Conservation (phyloP, 1,140 invertebrate genomes). For the Sarcophaga bullata region DNA sequence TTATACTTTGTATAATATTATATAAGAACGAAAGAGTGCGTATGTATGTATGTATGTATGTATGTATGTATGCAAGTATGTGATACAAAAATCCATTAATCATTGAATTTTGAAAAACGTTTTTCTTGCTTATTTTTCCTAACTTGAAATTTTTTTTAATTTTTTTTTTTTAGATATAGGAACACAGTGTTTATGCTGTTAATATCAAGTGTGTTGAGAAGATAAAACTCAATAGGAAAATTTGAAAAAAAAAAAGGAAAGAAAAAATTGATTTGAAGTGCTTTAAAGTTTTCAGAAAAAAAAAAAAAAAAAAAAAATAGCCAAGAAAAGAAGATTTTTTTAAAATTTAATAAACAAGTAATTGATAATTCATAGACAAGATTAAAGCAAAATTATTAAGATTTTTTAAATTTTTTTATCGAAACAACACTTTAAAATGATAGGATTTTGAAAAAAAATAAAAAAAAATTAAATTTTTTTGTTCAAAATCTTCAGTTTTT, state of each 20-base stretch:
- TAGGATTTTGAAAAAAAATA: too few relatives aligned
- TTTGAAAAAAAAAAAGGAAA: not conserved
- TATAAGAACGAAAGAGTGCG: too few relatives aligned
- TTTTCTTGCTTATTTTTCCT: not conserved
- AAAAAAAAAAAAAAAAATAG: not conserved
- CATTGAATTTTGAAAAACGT: not conserved
- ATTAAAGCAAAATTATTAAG: too few relatives aligned
- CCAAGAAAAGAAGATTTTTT: not conserved
- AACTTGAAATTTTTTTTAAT: not conserved
- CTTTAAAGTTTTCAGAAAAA: not conserved
- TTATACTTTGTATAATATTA: not conserved
- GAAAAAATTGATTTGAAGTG: not conserved
- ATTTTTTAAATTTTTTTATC: too few relatives aligned
- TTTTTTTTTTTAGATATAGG: too few relatives aligned
- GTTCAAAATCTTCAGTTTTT: too few relatives aligned
- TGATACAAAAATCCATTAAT: constrained; percentile 6
- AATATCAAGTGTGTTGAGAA: constrained; percentile 1
- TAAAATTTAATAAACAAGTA: too few relatives aligned
- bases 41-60: too few relatives aligned
- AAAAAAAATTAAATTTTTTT: too few relatives aligned
- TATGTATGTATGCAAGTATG: too few relatives aligned
- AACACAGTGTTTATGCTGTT: not conserved
- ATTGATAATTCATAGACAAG: too few relatives aligned
- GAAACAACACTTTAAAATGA: too few relatives aligned
- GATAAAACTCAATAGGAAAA: not conserved